Evolutionary conservation across 2,797 vertebrate species (phyloP), one percentile per base, ranked within the genome.

Genomic region (Nyctibius grandis): DNA sequence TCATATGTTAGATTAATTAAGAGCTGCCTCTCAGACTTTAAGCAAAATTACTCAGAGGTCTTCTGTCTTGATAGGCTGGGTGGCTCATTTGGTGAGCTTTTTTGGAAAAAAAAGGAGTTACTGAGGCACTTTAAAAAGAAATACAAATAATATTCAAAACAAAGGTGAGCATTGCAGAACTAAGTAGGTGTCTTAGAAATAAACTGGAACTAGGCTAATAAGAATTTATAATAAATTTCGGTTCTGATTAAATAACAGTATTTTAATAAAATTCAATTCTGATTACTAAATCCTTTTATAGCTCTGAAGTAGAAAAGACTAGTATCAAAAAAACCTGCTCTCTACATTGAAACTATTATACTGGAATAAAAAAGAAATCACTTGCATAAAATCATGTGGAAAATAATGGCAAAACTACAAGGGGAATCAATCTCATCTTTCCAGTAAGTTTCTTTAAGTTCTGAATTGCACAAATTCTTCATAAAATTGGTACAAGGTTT

Each of bases 31-130:
- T 72, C 53, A 81, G n/a, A 67, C 20, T 74, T 67, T 0, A 75
- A 79, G 22, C 65, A 85, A 61, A 93, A 89, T 61, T 34, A 42
- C 40, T 28, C 40, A 45, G n/a, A n/a, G 13, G 40, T 72, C 20
- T 75, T 87, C 68, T 76, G 36, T 15, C 19, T 65, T 54, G 34
- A 64, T 25, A 54, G 42, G 15, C 23, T 76, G 33, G 8, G 5
- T 63, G n/a, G 29, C 2, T 81, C 6, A 16, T 9, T 61, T 53
- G 23, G 42, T 50, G 19, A 82, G 38, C 5, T 72, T 73, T 50
- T 29, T 48, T 11, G n/a, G 20, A 1, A 29, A 53, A 36, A 45
- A 57, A 64, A 10, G 1, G 0, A 0, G 9, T 21, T 61, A 72
- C 5, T 9, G 20, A 83, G 36, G 15, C 5, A 40, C 4, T 68